A percentile compares a stretch with the other conserved stretches of the same genome.
Evolutionary conservation across 2,888 invertebrate genomes (phyloP).

Genomic region (Dynastes maya): DNA sequence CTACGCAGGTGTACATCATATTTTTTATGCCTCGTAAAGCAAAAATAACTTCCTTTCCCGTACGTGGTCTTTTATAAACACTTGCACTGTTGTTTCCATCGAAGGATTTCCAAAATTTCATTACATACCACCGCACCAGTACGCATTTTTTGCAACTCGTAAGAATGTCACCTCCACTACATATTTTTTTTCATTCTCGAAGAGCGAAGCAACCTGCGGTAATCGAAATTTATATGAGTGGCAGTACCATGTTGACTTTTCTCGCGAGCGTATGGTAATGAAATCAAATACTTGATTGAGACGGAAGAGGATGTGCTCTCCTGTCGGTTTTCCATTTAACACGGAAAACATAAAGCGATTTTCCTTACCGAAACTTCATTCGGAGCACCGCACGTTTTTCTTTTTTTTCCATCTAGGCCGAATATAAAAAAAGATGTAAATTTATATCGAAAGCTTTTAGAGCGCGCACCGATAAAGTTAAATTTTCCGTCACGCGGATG

Average conservation of each 20-base stretch:
- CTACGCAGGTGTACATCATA: too few relatives aligned
- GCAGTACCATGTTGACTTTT: conserved; percentile 22
- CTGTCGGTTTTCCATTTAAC: conserved; percentile 39
- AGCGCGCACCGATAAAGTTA: conserved; percentile 37
- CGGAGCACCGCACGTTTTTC: conserved; percentile 1
- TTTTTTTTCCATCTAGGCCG: conserved; percentile 27
- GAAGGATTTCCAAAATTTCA: too few relatives aligned
- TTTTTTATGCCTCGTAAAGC: too few relatives aligned
- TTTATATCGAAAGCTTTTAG: conserved; percentile 46
- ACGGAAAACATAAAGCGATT: conserved; percentile 31
- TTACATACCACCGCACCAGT: too few relatives aligned
- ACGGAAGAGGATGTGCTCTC: conserved; percentile 30
- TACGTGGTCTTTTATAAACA: too few relatives aligned
- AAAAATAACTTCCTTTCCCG: too few relatives aligned
- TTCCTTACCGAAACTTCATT: conserved; percentile 15
- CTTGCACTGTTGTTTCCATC: too few relatives aligned
- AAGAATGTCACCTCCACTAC: not conserved
- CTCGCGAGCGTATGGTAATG: conserved; percentile 16
- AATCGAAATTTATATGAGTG: conserved; percentile 28
- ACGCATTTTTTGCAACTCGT: too few relatives aligned
- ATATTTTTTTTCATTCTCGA: conserved; percentile 1
- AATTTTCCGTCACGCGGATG: conserved; percentile 28
- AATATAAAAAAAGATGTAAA: conserved; percentile 46
- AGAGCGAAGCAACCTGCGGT: not conserved
- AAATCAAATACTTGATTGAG: conserved; percentile 39